These are phyloP conservation scores for Tapirus terrestris DNA, from an alignment of 2,113 vertebrate species.

Conservation along the genomic window DNA sequence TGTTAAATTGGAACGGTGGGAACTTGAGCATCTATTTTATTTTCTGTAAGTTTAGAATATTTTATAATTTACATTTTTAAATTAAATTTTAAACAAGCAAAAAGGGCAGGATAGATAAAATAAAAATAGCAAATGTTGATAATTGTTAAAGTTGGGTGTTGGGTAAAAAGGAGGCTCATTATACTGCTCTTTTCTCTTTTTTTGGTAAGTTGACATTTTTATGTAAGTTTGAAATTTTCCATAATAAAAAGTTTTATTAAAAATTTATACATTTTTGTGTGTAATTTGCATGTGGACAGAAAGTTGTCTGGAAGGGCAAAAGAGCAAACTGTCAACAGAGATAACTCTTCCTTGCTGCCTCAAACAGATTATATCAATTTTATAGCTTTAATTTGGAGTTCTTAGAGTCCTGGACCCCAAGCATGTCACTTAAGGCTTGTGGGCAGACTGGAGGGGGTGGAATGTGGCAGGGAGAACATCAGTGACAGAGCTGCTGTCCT, in stretches of 20 bases:
- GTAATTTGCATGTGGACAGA: neutral
- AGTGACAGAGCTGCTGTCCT: neutral
- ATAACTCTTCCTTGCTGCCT: neutral
- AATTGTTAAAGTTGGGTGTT: neutral
- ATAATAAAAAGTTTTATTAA: neutral
- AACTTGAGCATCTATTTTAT: neutral
- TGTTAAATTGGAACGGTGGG: neutral
- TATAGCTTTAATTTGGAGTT: neutral
- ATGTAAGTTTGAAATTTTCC: neutral
- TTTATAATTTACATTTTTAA: neutral
- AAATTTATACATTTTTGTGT: neutral
- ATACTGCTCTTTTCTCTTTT: neutral
- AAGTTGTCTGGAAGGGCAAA: neutral
- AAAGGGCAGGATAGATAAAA: neutral
- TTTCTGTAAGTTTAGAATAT: slow-evolving; percentile 17
- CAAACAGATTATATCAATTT: neutral
- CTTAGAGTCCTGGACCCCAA: neutral
- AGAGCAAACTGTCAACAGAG: neutral
- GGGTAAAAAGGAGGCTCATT: neutral
- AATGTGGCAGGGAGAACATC: neutral
- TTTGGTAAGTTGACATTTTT: neutral
- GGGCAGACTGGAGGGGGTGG: neutral
- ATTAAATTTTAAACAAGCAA: slow-evolving; percentile 13
- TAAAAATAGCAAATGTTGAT: neutral
- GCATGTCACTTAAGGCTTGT: neutral